These are phyloP conservation scores for Columba livia DNA, from an alignment of 2,113 vertebrate genomes.

Conservation along the genomic window DNA sequence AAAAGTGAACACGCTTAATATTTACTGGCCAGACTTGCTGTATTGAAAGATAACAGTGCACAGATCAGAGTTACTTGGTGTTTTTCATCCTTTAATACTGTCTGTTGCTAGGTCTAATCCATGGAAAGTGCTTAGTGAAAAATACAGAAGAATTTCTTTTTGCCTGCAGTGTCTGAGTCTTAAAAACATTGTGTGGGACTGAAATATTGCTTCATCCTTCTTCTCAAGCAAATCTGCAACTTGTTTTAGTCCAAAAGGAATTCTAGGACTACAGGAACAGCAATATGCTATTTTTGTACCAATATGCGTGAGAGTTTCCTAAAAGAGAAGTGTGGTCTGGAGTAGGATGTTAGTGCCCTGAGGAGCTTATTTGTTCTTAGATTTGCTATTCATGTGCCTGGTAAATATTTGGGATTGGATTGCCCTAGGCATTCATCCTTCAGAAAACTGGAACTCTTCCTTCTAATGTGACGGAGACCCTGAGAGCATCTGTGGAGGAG, in stretches of 20 bases:
- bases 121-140: not conserved
- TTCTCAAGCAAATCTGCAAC: not conserved
- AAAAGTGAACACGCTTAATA: accelerated
- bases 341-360: not conserved
- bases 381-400: not conserved
- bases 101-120: not conserved
- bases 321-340: not conserved
- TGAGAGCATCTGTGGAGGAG: not conserved
- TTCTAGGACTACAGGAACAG: not conserved
- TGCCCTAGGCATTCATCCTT: not conserved
- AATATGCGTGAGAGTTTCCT: not conserved
- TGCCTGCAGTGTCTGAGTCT: not conserved
- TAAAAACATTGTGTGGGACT: not conserved
- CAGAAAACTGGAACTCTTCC: not conserved
- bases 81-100: not conserved
- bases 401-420: not conserved
- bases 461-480: not conserved
- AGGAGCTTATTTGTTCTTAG: not conserved
- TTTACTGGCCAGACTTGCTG: not conserved
- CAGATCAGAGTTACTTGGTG: not conserved
- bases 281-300: not conserved
- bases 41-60: not conserved
- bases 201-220: not conserved
- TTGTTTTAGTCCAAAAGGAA: not conserved
- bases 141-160: not conserved